These are phyloP conservation scores for Drosophila limbata DNA, from an alignment of 2,888 invertebrate species.

Conservation along the genomic window DNA sequence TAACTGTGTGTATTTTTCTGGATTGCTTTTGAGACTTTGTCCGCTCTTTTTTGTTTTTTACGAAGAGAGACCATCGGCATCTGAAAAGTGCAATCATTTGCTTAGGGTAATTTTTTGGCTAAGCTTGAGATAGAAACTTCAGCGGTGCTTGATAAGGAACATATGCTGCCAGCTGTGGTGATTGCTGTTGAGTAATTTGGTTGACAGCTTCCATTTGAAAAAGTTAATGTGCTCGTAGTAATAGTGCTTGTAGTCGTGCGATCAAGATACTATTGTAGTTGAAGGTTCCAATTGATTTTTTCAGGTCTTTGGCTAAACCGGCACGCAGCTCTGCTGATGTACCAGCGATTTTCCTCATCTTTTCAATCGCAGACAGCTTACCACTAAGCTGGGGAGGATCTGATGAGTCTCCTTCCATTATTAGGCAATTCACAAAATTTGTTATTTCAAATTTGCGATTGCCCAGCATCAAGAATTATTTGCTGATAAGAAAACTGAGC, in stretches of 20 bases:
- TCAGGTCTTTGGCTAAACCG: not conserved
- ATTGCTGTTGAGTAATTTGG: conserved; percentile 5
- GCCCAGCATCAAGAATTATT: not conserved
- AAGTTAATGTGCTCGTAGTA: conserved; percentile 9
- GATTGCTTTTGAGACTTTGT: conserved; percentile 5
- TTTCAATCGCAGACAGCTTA: conserved; percentile 4
- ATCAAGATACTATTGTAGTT: conserved; percentile 1
- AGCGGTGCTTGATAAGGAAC: conserved; percentile 5
- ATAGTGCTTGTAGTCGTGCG: conserved; percentile 11
- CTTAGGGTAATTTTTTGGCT: not conserved
- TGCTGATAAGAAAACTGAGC: not conserved
- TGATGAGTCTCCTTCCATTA: conserved; percentile 4
- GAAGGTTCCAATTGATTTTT: conserved; percentile 1
- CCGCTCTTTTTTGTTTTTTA: conserved; percentile 9
- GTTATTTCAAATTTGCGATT: conserved; percentile 9
- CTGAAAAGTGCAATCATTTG: conserved; percentile 9
- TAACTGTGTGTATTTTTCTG: conserved; percentile 5
- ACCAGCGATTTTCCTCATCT: conserved; percentile 9
- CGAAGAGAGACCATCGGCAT: not conserved
- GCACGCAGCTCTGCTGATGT: conserved; percentile 6
- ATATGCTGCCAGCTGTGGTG: not conserved
- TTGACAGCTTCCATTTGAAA: conserved; percentile 3
- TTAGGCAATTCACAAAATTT: conserved; percentile 6
- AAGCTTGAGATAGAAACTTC: conserved; percentile 2
- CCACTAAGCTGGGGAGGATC: conserved; percentile 3